Evolutionary conservation across 2,888 invertebrate species (phyloP).

Genomic region (Gisinianus flammeolus): DNA sequence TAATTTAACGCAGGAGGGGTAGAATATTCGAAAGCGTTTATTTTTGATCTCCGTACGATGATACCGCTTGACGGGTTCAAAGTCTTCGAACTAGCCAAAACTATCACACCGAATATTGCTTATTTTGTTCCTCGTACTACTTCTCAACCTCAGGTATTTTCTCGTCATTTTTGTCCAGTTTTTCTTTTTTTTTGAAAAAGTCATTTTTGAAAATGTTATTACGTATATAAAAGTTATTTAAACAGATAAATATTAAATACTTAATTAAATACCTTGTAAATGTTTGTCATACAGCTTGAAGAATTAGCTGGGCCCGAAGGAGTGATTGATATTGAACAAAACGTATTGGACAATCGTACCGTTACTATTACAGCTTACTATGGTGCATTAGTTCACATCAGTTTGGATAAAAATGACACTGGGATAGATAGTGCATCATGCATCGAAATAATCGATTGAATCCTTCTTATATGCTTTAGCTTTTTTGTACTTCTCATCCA

Average conservation of each 20-base stretch:
- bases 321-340: slow-evolving; percentile 89
- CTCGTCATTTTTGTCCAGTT: too few species aligned
- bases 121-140: slow-evolving; percentile 89
- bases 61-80: slow-evolving; percentile 74
- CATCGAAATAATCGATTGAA: not conserved
- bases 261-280: not conserved
- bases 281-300: slow-evolving; percentile 68
- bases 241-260: not conserved
- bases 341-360: slow-evolving; percentile 80
- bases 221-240: not conserved
- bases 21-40: slow-evolving; percentile 67
- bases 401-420: not conserved
- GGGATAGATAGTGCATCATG: not conserved
- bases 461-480: not conserved
- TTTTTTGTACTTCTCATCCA: not conserved
- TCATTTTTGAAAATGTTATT: not conserved
- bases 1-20: slow-evolving; percentile 68
- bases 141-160: slow-evolving; percentile 75
- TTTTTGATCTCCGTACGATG: slow-evolving; percentile 64
- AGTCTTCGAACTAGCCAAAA: slow-evolving; percentile 71
- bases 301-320: slow-evolving; percentile 72
- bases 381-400: slow-evolving; percentile 67
- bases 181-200: not conserved
- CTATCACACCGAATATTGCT: slow-evolving; percentile 78
- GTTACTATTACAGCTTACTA: slow-evolving; percentile 94